Evolutionary conservation across 2,888 invertebrate genomes (phyloP).

Genomic region (Stegophylla sp.): DNA sequence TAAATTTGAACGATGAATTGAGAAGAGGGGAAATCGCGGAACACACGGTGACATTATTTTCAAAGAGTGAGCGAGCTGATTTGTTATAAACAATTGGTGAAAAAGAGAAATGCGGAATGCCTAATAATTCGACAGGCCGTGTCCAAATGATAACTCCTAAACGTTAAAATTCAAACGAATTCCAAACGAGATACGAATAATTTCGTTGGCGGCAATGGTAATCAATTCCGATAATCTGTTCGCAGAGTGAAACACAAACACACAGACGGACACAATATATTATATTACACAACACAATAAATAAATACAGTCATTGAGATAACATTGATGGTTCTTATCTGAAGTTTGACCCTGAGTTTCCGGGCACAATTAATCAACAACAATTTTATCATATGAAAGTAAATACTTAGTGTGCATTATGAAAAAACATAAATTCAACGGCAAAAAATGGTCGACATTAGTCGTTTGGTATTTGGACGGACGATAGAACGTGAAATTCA

Average conservation of each 20-base stretch:
- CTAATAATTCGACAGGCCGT: neutral
- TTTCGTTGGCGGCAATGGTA: too few species aligned
- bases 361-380: too few species aligned
- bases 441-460: too few species aligned
- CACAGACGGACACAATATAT: neutral
- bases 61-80: neutral
- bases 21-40: neutral
- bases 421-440: too few species aligned
- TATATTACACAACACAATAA: too few species aligned
- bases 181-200: neutral
- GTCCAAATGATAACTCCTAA: neutral
- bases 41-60: neutral
- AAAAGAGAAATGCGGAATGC: neutral
- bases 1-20: neutral
- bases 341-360: neutral
- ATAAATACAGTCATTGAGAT: neutral
- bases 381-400: too few species aligned
- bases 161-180: neutral
- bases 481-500: too few species aligned
- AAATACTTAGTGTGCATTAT: too few species aligned
- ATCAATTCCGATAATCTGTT: too few species aligned
- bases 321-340: neutral
- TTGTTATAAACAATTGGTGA: neutral
- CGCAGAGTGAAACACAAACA: too few species aligned
- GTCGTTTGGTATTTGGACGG: too few species aligned